Conservation (phyloP, 2,113 vertebrate genomes). For the Amphiprion percula region DNA sequence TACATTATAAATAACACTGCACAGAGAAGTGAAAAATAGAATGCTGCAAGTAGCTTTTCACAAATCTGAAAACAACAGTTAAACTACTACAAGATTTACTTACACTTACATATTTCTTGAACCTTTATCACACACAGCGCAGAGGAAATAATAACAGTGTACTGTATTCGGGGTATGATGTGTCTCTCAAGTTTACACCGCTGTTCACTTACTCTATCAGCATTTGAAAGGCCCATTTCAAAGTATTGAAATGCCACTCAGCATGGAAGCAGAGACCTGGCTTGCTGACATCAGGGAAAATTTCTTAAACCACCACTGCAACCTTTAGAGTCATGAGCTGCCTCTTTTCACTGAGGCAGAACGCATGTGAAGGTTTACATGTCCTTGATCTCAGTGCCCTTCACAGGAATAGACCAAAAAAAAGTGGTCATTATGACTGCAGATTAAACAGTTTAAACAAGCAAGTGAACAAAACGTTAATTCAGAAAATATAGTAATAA, state of each 20-base stretch:
- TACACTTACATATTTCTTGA: background rate
- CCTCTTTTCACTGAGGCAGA: background rate
- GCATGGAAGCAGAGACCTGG: slow-evolving; percentile 15
- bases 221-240: slow-evolving; percentile 13
- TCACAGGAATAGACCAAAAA: background rate
- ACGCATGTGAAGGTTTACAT: background rate
- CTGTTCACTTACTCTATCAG: background rate
- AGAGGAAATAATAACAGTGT: background rate
- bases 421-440: background rate
- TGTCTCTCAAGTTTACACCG: background rate
- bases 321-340: background rate
- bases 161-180: background rate
- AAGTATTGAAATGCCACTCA: slow-evolving; percentile 16
- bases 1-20: too few species aligned
- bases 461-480: background rate
- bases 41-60: too few species aligned
- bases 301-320: background rate
- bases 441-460: background rate
- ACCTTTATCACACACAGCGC: background rate
- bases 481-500: background rate
- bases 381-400: background rate
- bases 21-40: too few species aligned
- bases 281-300: slow-evolving; percentile 12
- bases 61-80: too few species aligned
- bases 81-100: too few species aligned